Percentiles rank a stretch among this genome's conserved stretches.
phyloP scores from a whole-genome alignment of 2,797 vertebrate species.

The Smutsia temminckii region DNA sequence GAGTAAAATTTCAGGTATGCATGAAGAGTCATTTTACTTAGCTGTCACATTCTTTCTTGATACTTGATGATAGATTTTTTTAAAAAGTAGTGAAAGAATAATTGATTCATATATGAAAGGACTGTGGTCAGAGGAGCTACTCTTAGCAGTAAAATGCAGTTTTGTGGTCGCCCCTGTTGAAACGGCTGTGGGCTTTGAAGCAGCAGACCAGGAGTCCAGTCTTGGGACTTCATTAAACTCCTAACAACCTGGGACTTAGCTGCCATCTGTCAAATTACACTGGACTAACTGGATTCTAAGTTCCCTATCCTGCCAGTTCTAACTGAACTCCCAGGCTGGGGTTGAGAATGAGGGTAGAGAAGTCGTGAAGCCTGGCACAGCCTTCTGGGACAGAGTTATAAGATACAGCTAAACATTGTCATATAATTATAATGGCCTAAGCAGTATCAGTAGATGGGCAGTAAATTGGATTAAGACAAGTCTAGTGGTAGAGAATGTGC shows the following conservation, averaged over 20 bases:
- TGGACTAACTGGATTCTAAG: background rate
- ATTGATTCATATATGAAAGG: constrained; percentile 24
- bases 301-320: background rate
- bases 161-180: constrained; percentile 19
- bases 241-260: background rate
- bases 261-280: background rate
- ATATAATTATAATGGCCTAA: background rate
- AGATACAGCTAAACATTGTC: background rate
- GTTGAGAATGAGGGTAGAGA: background rate
- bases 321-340: background rate
- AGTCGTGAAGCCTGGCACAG: background rate
- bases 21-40: background rate
- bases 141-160: constrained; percentile 1
- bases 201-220: constrained; percentile 23
- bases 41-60: background rate
- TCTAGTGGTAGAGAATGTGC: background rate
- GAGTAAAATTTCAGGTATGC: background rate
- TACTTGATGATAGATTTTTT: background rate
- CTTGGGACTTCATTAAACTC: constrained; percentile 28
- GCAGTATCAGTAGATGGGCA: background rate
- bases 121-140: background rate
- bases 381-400: background rate
- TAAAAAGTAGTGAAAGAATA: constrained; percentile 13
- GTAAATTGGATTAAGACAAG: background rate
- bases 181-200: constrained; percentile 32